These are phyloP conservation scores for Drosophila paracracens DNA, from an alignment of 2,888 invertebrate species.

Conservation along the genomic window DNA sequence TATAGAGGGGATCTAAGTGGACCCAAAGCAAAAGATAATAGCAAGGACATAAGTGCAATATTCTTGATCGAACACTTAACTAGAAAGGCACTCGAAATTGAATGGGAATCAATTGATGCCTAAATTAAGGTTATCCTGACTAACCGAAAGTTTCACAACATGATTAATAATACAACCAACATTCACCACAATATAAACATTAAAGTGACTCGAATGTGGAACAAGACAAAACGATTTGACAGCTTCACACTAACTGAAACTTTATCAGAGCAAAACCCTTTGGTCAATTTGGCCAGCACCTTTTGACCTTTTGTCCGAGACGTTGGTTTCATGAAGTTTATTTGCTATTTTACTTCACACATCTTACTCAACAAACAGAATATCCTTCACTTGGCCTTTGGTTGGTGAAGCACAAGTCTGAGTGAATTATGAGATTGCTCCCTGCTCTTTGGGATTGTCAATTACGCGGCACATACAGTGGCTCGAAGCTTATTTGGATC, in stretches of 20 bases:
- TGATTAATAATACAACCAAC: slow-evolving; percentile 8
- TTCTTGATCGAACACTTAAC: not conserved
- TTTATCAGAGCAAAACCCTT: slow-evolving; percentile 25
- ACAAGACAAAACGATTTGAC: slow-evolving; percentile 32
- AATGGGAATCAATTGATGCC: not conserved
- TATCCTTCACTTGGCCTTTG: slow-evolving; percentile 25
- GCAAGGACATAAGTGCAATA: not conserved
- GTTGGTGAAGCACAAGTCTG: slow-evolving; percentile 10
- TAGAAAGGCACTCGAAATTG: not conserved
- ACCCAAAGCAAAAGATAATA: not conserved
- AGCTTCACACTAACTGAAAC: slow-evolving; percentile 27
- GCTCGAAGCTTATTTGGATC: too few relatives aligned
- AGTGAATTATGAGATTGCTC: slow-evolving; percentile 54
- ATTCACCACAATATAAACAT: slow-evolving; percentile 11
- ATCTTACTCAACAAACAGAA: slow-evolving; percentile 32
- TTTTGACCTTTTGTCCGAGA: slow-evolving; percentile 37
- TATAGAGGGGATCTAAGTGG: not conserved
- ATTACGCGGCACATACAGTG: slow-evolving; percentile 72
- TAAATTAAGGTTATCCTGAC: not conserved
- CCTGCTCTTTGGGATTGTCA: slow-evolving; percentile 55
- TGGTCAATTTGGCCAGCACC: slow-evolving; percentile 12
- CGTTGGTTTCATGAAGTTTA: slow-evolving; percentile 12
- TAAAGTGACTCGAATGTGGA: slow-evolving; percentile 5
- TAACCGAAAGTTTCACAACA: not conserved
- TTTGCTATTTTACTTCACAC: slow-evolving; percentile 16